Base-by-base conservation (phyloP, 1,140 invertebrate species). In the Galendromus occidentalis region DNA sequence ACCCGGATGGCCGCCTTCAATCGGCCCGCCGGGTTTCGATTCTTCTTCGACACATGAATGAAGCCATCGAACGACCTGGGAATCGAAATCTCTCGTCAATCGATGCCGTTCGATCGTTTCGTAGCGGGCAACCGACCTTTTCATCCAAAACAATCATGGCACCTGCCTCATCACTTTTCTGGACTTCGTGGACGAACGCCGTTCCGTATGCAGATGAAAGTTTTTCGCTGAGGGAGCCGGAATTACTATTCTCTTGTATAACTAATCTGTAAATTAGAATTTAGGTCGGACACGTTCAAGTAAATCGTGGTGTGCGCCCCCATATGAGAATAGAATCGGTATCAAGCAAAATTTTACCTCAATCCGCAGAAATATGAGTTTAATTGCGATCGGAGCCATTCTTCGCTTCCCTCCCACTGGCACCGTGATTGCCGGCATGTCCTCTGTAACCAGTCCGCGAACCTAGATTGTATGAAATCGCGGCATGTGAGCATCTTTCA, bases 381-480 rank as follows among this genome's bases (percentile, higher is more conserved):
- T 14, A 59, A 22, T 25, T 59, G 51, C 14, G 22, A 59, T 25
- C 51, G n/a, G 4, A 59, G 22, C 51, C 51, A 59, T 9, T 59
- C 51, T 25, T 59, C 51, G 51, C 51, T 59, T 25, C 51, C 51
- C 20, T 59, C 51, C 51, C 51, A 59, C n/a, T 59, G 51, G 22
- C 51, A 59, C 14, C 51, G 51, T 9, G 51, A 59, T 59, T 59
- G 51, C 22, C 51, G 51, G 33, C 51, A 59, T 59, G 51, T 59
- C 22, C 33, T 14, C 20, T 59, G 51, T 5, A 59, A 33, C 51
- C 51, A 59, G 33, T 59, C 51, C 12, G 33, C 22, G 9, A 59
- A 59, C 25, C 51, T 59, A 9, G 33, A 33, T 20, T 33, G 33
- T 20, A 22, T 2, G 14, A n/a, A n/a, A 44, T n/a, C n/a, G n/a